Conservation (phyloP, 2,797 vertebrate species). For the Sebastiscus tertius region DNA sequence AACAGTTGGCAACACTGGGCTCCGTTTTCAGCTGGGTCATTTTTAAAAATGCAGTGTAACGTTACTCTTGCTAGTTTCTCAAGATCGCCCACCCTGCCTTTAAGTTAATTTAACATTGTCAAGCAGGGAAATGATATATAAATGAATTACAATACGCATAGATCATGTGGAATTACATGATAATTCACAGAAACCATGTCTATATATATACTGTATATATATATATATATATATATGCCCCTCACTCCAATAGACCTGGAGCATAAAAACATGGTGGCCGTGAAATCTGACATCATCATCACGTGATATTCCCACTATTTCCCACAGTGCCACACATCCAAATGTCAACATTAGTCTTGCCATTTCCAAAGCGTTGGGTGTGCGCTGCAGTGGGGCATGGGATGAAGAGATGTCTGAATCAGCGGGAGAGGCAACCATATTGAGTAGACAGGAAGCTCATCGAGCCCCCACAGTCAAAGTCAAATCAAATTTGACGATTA, state of each 20-base stretch:
- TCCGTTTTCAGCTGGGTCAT: too few species aligned
- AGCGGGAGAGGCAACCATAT: neutral
- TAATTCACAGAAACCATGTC: neutral
- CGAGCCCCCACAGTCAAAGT: neutral
- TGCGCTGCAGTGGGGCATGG: neutral
- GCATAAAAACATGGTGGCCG: neutral
- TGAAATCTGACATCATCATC: neutral
- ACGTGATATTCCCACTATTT: neutral
- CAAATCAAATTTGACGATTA: neutral
- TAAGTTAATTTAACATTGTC: neutral
- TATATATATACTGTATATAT: neutral
- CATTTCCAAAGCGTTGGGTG: neutral
- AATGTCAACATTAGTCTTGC: slow-evolving; percentile 11
- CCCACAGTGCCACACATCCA: neutral
- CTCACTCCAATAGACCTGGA: neutral
- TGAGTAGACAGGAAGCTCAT: neutral
- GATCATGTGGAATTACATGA: neutral
- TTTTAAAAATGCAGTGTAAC: too few species aligned
- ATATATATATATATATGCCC: too few species aligned
- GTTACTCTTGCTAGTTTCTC: too few species aligned
- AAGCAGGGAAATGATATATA: neutral
- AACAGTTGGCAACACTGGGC: too few species aligned
- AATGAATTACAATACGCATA: neutral
- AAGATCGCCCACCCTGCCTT: too few species aligned
- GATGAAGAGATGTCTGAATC: neutral